These are phyloP conservation scores for Micrasema minimum DNA, from an alignment of 1,140 invertebrate species.

Conservation along the genomic window DNA sequence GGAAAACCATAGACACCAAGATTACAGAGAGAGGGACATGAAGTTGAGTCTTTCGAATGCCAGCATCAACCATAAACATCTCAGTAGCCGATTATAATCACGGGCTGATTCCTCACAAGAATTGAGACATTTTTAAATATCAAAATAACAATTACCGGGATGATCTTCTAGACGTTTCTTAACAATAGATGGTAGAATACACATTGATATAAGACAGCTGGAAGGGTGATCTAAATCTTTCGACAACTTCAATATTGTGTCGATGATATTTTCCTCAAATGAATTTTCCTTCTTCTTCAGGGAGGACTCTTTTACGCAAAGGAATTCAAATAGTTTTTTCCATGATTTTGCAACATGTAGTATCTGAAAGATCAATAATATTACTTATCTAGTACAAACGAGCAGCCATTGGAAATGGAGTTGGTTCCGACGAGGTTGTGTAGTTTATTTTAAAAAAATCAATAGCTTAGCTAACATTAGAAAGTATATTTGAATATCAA, in stretches of 20 bases:
- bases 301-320: conserved; percentile 3
- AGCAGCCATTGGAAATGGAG: too few species aligned
- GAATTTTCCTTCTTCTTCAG: conserved; percentile 20
- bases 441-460: too few species aligned
- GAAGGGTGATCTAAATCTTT: conserved; percentile 10
- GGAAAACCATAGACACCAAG: conserved; percentile 58
- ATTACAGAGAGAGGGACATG: conserved; percentile 61
- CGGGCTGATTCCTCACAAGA: conserved; percentile 53
- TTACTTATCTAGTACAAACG: neutral
- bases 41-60: conserved; percentile 56
- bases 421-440: too few species aligned
- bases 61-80: conserved; percentile 54
- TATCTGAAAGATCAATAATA: conserved; percentile 43
- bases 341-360: conserved; percentile 28
- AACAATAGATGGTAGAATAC: conserved; percentile 35
- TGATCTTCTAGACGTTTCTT: conserved; percentile 41
- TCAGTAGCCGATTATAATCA: conserved; percentile 62
- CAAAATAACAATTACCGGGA: conserved; percentile 35
- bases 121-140: too few species aligned
- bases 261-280: conserved; percentile 34
- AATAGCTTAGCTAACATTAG: too few species aligned
- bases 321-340: conserved; percentile 35
- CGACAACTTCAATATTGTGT: conserved; percentile 16
- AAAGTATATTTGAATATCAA: too few species aligned
- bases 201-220: conserved; percentile 18